These are phyloP conservation scores for Liodrosophila aerea DNA, from an alignment of 2,888 invertebrate species.

Conservation along the genomic window DNA sequence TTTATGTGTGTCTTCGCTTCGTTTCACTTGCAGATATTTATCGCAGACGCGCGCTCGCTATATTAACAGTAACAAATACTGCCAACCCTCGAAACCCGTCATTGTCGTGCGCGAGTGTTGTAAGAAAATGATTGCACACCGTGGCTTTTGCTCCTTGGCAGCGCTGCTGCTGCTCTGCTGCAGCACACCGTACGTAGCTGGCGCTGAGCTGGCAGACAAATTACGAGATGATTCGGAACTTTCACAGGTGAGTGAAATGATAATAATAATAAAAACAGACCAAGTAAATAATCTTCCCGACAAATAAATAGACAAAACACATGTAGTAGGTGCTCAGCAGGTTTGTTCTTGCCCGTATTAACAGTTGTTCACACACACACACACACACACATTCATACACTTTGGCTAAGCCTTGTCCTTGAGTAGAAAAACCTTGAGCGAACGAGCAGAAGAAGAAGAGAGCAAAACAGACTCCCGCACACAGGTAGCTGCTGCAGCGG, in stretches of 20 bases:
- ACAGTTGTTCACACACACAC: constrained; percentile 24
- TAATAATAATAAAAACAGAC: constrained; percentile 4
- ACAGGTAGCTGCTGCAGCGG: constrained; percentile 58
- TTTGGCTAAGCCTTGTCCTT: constrained; percentile 54
- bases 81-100: constrained; percentile 48
- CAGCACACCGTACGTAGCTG: constrained; percentile 49
- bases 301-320: constrained; percentile 32
- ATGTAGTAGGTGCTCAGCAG: constrained; percentile 38
- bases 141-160: constrained; percentile 41
- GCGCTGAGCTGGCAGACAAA: constrained; percentile 84
- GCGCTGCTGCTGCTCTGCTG: constrained; percentile 56
- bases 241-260: constrained; percentile 85
- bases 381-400: constrained; percentile 24
- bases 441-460: constrained; percentile 6
- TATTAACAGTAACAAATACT: constrained; percentile 54
- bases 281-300: constrained; percentile 24
- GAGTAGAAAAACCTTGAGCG: constrained; percentile 66
- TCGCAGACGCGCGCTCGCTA: constrained; percentile 34
- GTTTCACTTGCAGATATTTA: constrained; percentile 64
- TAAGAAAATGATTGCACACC: constrained; percentile 42
- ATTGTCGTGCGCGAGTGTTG: constrained; percentile 17
- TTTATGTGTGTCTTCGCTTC: constrained; percentile 28
- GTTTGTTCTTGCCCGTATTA: constrained; percentile 34
- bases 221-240: constrained; percentile 86
- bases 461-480: constrained; percentile 24